A percentile compares a stretch with the other conserved stretches of the same genome.
Evolutionary conservation across 37 sponge, comb jelly and placozoan species (phyloP).

Genomic region (Lycopodina hypogea): DNA sequence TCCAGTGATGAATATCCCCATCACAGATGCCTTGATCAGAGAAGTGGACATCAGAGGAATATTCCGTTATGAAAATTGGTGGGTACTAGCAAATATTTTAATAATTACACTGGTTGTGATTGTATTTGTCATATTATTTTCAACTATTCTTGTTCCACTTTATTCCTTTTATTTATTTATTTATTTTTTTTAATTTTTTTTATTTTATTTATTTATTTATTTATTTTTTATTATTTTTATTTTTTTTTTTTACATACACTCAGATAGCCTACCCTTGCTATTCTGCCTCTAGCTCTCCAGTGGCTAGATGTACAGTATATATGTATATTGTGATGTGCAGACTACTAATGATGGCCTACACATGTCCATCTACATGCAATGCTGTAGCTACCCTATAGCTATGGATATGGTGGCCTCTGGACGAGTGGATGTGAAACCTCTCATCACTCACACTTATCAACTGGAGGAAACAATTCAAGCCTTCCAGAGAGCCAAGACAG

Average conservation of each 20-base stretch:
- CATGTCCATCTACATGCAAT: no score
- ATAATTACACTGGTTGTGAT: not conserved
- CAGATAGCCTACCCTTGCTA: conserved; percentile 81
- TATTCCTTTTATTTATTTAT: conserved; percentile 79
- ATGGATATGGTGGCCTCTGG: no score
- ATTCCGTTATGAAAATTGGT: conserved; percentile 89
- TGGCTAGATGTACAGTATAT: conserved; percentile 61
- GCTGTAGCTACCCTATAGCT: no score
- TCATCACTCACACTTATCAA: no score
- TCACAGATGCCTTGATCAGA: conserved; percentile 86
- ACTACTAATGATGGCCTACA: no score
- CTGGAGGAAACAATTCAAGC: no score
- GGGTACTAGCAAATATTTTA: not conserved
- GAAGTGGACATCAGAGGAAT: no score
- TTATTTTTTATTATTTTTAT: no score
- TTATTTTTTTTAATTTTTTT: no score
- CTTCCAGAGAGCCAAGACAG: conserved; percentile 78
- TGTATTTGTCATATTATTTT: not conserved
- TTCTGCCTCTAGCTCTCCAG: conserved; percentile 76
- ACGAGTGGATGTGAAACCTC: no score
- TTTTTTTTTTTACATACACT: conserved; percentile 76
- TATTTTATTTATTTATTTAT: no score
- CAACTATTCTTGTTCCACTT: conserved; percentile 62
- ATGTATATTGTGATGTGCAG: no score
- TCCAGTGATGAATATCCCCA: conserved; percentile 79